These are phyloP conservation scores for Caenorhabditis macrosperma DNA, from an alignment of 2,888 invertebrate species.

Conservation along the genomic window DNA sequence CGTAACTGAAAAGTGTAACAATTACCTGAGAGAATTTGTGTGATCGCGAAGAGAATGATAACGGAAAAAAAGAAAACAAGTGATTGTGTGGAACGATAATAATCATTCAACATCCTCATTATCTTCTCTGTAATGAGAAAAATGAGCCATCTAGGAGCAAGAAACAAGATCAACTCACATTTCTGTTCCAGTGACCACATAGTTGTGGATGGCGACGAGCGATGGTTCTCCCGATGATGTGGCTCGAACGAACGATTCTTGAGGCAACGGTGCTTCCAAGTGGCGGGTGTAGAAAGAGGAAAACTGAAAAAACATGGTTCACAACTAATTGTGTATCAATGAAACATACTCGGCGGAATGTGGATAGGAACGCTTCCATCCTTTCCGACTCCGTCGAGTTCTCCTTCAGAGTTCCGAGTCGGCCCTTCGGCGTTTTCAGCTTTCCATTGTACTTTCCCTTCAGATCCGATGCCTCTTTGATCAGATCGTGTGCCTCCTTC, in stretches of 20 bases:
- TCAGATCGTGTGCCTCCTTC: constrained; percentile 4
- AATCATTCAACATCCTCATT: not conserved
- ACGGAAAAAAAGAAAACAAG: too few species aligned
- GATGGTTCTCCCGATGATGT: not conserved
- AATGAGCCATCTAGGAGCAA: not conserved
- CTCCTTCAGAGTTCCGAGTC: not conserved
- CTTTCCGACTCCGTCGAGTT: not conserved
- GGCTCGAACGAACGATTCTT: not conserved
- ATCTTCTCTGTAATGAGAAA: not conserved
- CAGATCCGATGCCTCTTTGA: constrained; percentile 11
- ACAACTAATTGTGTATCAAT: not conserved
- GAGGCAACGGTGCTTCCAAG: not conserved
- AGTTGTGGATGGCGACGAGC: not conserved
- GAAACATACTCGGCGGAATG: not conserved
- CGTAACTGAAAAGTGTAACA: too few species aligned
- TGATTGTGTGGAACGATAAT: too few species aligned
- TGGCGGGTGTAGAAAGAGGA: not conserved
- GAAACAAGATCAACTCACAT: not conserved
- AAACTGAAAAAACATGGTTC: not conserved
- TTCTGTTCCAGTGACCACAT: not conserved
- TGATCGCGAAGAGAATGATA: too few species aligned
- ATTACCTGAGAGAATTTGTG: too few species aligned
- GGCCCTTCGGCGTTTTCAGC: not conserved
- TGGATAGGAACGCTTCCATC: not conserved
- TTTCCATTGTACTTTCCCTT: constrained; percentile 28